These are phyloP conservation scores for Centropristis striata DNA, from an alignment of 2,113 vertebrate genomes.

Conservation along the genomic window DNA sequence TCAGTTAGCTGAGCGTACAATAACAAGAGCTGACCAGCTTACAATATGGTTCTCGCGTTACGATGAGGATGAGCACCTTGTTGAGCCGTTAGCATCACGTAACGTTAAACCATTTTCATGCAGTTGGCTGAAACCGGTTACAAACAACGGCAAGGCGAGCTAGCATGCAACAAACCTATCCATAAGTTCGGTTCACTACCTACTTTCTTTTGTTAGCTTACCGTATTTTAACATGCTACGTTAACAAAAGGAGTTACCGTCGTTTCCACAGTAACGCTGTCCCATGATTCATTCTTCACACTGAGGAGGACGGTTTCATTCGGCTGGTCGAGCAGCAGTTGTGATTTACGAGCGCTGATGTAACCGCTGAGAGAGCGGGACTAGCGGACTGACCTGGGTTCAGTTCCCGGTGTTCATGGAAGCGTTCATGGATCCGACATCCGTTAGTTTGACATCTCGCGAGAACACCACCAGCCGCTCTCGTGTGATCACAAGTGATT, in stretches of 20 bases:
- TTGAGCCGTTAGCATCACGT: constrained; percentile 30
- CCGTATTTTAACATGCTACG: constrained; percentile 42
- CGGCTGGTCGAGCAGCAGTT: constrained; percentile 63
- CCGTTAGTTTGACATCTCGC: constrained; percentile 45
- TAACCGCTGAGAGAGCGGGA: neutral
- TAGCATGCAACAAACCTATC: neutral
- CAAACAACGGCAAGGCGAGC: neutral
- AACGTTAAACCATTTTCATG: neutral
- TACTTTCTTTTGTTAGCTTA: neutral
- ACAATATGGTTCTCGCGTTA: neutral
- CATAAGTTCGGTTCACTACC: too few species aligned
- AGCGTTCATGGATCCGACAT: neutral
- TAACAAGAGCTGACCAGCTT: neutral
- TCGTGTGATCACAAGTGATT: neutral
- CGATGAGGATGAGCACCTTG: constrained; percentile 12
- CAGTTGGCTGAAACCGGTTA: neutral
- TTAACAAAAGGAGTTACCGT: constrained; percentile 74
- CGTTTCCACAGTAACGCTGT: constrained; percentile 81
- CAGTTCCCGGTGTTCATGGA: constrained; percentile 15
- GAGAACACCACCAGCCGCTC: constrained; percentile 3
- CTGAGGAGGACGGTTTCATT: constrained; percentile 28
- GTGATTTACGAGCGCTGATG: neutral
- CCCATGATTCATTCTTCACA: constrained; percentile 75
- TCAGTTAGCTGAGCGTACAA: neutral
- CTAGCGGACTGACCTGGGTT: constrained; percentile 58